Conservation (phyloP, 2,797 vertebrate species). For the Gobio occitaniae region DNA sequence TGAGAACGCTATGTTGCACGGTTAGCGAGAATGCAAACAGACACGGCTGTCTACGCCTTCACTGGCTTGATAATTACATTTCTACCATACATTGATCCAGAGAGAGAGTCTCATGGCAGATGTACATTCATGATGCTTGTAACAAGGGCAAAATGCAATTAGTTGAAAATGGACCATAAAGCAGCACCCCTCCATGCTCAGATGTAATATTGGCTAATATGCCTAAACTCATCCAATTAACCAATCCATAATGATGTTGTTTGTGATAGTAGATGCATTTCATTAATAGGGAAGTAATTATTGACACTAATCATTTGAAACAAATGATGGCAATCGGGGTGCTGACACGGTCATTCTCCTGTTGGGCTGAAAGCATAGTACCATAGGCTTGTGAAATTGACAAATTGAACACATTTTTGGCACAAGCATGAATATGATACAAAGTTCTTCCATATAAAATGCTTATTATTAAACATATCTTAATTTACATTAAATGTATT, state of each 20-base stretch:
- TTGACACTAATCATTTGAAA: constrained; percentile 51
- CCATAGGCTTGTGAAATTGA: background rate
- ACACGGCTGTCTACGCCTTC: constrained; percentile 26
- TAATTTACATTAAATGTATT: background rate
- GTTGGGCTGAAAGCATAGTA: constrained; percentile 5
- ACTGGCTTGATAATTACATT: constrained; percentile 32
- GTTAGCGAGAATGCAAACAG: background rate
- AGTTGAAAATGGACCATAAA: constrained; percentile 43
- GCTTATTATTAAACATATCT: background rate
- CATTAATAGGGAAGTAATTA: constrained; percentile 53
- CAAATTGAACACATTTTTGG: background rate
- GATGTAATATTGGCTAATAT: constrained; percentile 49
- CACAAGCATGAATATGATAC: background rate
- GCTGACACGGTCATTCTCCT: constrained; percentile 30
- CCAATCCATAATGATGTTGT: constrained; percentile 42
- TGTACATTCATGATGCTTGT: constrained; percentile 3
- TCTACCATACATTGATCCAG: constrained; percentile 28
- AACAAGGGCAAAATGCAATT: constrained; percentile 36
- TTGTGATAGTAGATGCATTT: constrained; percentile 40
- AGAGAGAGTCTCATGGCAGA: constrained; percentile 21
- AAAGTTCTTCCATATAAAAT: background rate
- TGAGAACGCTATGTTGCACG: background rate
- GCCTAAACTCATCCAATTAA: constrained; percentile 48
- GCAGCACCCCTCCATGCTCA: constrained; percentile 28
- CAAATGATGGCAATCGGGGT: constrained; percentile 33